These are phyloP conservation scores for Phortica okadai DNA, from an alignment of 2,888 invertebrate species.

Conservation along the genomic window DNA sequence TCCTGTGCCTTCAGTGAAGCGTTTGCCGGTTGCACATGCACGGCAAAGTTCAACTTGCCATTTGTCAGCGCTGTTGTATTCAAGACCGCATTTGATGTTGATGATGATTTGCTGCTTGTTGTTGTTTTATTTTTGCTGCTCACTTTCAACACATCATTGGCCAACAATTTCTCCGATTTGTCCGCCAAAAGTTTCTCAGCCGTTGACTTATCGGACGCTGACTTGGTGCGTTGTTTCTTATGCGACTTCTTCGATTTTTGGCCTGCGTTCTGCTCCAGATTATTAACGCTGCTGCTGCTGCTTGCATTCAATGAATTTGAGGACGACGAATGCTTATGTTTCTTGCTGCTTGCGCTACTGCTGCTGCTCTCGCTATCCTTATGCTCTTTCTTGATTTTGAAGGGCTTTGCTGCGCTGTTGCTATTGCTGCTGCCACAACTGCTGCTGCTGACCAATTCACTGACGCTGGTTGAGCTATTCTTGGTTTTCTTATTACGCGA, in stretches of 20 bases:
- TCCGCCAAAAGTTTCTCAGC: not conserved
- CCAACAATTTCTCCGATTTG: not conserved
- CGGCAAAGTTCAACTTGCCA: not conserved
- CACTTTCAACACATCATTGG: not conserved
- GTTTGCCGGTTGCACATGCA: not conserved
- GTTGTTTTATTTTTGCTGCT: not conserved
- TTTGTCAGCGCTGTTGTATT: not conserved
- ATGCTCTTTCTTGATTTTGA: constrained; percentile 54
- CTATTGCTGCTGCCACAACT: constrained; percentile 35
- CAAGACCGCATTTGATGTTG: not conserved
- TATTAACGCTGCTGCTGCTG: not conserved
- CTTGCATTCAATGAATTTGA: not conserved
- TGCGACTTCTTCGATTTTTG: constrained; percentile 46
- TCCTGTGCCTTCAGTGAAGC: not conserved
- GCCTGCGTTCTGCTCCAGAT: not conserved
- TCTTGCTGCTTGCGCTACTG: constrained; percentile 38
- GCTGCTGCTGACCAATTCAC: constrained; percentile 31
- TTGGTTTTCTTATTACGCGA: constrained; percentile 79
- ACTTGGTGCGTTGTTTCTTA: constrained; percentile 26
- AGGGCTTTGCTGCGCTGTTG: constrained; percentile 37
- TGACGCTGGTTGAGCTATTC: not conserved
- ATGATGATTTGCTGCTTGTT: not conserved
- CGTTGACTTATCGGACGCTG: constrained; percentile 3
- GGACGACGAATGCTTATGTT: not conserved
- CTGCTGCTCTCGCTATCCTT: constrained; percentile 48